These are phyloP conservation scores for Sebastes minor DNA, from an alignment of 2,797 vertebrate genomes.

Conservation along the genomic window DNA sequence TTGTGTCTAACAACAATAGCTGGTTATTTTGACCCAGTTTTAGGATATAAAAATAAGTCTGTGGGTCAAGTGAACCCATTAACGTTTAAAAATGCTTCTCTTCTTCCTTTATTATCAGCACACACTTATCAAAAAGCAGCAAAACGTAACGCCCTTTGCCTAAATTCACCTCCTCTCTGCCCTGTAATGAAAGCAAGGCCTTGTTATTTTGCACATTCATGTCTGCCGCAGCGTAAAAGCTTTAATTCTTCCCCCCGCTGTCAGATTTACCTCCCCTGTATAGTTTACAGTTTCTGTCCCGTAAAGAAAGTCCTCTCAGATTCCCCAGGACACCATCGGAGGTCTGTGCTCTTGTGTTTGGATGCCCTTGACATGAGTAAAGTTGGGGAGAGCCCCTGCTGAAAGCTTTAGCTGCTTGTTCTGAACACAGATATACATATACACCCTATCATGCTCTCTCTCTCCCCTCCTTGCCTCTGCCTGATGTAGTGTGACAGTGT, in stretches of 20 bases:
- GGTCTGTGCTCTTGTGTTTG: constrained; percentile 7
- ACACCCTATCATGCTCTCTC: constrained; percentile 60
- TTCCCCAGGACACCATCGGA: constrained; percentile 42
- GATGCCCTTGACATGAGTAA: constrained; percentile 55
- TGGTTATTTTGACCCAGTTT: neutral
- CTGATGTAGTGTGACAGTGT: constrained; percentile 85
- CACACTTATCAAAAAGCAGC: accelerated
- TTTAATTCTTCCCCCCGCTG: neutral
- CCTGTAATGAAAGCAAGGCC: neutral
- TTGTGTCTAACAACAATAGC: neutral
- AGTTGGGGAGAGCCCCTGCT: constrained; percentile 53
- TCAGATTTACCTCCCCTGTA: neutral
- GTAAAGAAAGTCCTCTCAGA: neutral
- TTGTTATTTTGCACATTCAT: neutral
- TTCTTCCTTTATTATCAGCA: neutral
- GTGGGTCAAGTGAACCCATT: neutral
- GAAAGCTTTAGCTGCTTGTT: constrained; percentile 51
- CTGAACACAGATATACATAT: constrained; percentile 53
- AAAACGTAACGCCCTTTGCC: neutral
- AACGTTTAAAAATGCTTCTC: neutral
- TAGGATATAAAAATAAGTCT: neutral
- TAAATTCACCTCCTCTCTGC: neutral
- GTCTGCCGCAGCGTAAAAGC: neutral
- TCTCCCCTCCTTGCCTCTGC: constrained; percentile 69
- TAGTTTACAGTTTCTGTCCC: neutral